Percentiles rank a stretch among this genome's conserved stretches.
phyloP scores from a whole-genome alignment of 2,797 vertebrate genomes.

The Sphenopsis melanotis region DNA sequence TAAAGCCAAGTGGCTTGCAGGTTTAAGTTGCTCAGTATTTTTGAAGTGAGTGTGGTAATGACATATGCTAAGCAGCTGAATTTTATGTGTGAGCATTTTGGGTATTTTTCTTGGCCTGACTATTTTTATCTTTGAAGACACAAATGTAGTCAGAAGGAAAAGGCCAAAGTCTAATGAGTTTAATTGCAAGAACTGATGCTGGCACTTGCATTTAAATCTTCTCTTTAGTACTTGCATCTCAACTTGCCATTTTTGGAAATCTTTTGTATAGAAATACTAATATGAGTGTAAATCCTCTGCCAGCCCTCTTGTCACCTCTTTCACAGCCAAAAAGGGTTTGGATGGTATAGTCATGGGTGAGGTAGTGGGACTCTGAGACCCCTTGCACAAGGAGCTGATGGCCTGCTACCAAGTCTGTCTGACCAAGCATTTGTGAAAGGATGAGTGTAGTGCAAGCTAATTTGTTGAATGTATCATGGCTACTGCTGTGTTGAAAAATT shows the following conservation, averaged over 20 bases:
- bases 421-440: not conserved
- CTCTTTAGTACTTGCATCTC: not conserved
- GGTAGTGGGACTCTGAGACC: not conserved
- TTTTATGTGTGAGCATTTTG: not conserved
- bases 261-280: not conserved
- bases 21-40: conserved; percentile 48
- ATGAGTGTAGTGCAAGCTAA: not conserved
- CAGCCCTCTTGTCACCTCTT: not conserved
- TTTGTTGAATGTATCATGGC: not conserved
- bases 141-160: not conserved
- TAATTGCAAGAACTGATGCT: conserved; percentile 1
- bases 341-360: not conserved
- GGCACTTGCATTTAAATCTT: not conserved
- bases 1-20: conserved; percentile 36
- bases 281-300: not conserved
- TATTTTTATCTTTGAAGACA: not conserved
- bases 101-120: not conserved
- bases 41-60: conserved; percentile 37
- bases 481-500: not conserved
- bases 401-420: not conserved
- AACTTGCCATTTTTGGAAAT: not conserved
- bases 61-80: conserved; percentile 21
- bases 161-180: not conserved
- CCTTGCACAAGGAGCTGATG: not conserved
- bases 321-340: not conserved